Base-by-base conservation (phyloP, 2,888 invertebrate genomes). In the Phlogophora meticulosa region DNA sequence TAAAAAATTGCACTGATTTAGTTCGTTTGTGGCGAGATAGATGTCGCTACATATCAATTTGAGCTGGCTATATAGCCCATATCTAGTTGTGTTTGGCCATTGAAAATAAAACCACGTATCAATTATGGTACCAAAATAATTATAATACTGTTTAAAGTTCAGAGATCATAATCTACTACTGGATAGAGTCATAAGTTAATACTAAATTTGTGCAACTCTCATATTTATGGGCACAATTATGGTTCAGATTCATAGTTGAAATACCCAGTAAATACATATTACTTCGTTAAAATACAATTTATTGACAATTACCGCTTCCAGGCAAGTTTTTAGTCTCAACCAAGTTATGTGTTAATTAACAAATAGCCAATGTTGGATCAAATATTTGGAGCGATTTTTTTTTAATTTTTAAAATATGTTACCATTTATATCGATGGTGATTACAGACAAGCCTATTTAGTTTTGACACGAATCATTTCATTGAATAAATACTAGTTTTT, bases 201-300 rank as follows among this genome's bases (percentile, higher is more conserved):
- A 38, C 38, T 42, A 20, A 63, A 48, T 4, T n/a, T 76, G 40
- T 45, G 24, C 24, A 58, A 42, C 28, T 32, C 40, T 40, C 22
- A 49, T 49, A 57, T 56, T 61, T 76, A 80, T 69, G 80, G 80
- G 40, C 63, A 67, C 69, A 75, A 80, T 69, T 77, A 74, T 24
- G 20, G 48, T 24, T 13, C 28, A 34, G 17, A 62, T 45, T 56
- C 56, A 71, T 79, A 77, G 7, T 76, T 70, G 58, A 67, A 79
- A 77, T 79, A 78, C 64, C 58, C 61, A 24, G 51, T 24, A 69
- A 72, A 69, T 68, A 76, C n/a, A n/a, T n/a, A n/a, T 75, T 53
- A 67, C 77, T 84, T 73, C 64, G 83, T 80, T 80, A 82, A 76
- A 82, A 76, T 56, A 73, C 70, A 76, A 83, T 86, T 84, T 86